Conservation (phyloP, 2,797 vertebrate genomes). For the Moxostoma hubbsi region DNA sequence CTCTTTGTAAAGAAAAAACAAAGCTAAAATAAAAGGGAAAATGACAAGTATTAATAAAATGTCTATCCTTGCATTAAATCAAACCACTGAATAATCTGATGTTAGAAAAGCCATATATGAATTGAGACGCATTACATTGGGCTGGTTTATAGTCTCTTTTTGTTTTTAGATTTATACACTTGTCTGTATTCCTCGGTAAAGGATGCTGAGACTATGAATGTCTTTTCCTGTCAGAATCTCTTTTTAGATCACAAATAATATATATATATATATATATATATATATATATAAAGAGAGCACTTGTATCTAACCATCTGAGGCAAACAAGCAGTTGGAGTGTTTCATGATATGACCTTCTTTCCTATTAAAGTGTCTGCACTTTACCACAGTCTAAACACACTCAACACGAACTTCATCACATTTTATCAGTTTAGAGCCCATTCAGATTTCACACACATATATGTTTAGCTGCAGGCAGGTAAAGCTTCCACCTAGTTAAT, state of each 20-base stretch:
- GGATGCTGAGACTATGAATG: neutral
- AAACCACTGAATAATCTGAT: too few relatives aligned
- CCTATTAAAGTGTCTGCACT: neutral
- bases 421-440: constrained; percentile 12
- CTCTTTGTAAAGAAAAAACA: constrained; percentile 1
- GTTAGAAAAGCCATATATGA: neutral
- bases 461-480: constrained; percentile 14
- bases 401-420: neutral
- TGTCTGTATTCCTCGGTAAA: neutral
- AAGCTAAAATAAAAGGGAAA: neutral
- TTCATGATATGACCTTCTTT: constrained; percentile 23
- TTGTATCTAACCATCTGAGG: constrained; percentile 20
- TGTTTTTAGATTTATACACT: neutral
- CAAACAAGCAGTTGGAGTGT: constrained; percentile 4
- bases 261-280: neutral
- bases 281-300: neutral
- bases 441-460: constrained; percentile 17
- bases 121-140: neutral
- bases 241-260: constrained; percentile 28
- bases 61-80: neutral
- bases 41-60: neutral
- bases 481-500: neutral
- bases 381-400: neutral
- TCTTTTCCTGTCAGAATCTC: constrained; percentile 12
- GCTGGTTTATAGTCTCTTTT: constrained; percentile 8